phyloP scores from a whole-genome alignment of 2,797 vertebrate genomes.

The Pangasius djambal region DNA sequence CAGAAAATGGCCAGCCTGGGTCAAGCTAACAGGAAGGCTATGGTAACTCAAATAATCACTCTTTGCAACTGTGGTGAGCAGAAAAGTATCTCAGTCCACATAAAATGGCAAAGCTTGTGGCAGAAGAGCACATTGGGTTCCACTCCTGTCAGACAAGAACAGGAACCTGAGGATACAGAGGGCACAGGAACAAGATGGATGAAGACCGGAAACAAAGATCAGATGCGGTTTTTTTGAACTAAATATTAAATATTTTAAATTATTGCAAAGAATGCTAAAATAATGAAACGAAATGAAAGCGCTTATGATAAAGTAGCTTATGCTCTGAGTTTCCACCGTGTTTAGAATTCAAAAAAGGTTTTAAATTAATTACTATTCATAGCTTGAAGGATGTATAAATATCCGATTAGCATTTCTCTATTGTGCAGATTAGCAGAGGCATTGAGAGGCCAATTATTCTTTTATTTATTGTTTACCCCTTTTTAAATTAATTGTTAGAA shows the following conservation, averaged over 20 bases:
- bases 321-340: slow-evolving; percentile 13
- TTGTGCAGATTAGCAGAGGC: slow-evolving; percentile 36
- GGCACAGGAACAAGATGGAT: neutral
- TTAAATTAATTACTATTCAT: slow-evolving; percentile 51
- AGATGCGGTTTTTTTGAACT: neutral
- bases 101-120: neutral
- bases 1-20: neutral
- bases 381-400: slow-evolving; percentile 47
- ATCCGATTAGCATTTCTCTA: slow-evolving; percentile 54
- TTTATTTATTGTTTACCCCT: slow-evolving; percentile 4
- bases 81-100: neutral
- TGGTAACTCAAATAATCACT: neutral
- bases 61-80: neutral
- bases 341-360: slow-evolving; percentile 48
- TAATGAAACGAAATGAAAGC: neutral
- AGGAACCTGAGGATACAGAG: neutral
- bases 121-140: neutral
- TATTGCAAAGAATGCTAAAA: neutral
- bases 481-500: slow-evolving; percentile 28
- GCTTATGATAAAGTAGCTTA: neutral
- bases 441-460: slow-evolving; percentile 23
- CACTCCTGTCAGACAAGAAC: neutral
- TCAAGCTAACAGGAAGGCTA: neutral
- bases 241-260: too few species aligned
- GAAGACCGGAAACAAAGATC: neutral